A percentile compares a stretch with the other conserved stretches of the same genome.
Conservation (phyloP, 2,113 vertebrate species). For the Lontra canadensis region DNA sequence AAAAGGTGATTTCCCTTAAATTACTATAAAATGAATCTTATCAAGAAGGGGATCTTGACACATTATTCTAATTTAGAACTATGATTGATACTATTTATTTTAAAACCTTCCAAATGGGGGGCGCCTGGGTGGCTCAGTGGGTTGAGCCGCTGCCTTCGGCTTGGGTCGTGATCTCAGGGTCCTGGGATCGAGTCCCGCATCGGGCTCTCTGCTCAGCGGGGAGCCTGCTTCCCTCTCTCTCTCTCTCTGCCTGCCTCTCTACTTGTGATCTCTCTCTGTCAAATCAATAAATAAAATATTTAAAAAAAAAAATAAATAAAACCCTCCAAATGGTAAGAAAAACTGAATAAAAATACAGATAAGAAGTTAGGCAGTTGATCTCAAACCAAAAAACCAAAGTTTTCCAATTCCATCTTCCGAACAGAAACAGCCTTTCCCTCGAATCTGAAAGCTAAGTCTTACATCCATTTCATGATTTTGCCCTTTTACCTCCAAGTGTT, state of each 20-base stretch:
- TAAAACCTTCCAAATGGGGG: not conserved
- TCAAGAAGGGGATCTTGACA: not conserved
- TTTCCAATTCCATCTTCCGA: not conserved
- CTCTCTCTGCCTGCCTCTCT: too few species aligned
- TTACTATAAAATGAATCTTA: not conserved
- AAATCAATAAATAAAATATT: too few species aligned
- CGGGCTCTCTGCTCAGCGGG: too few species aligned
- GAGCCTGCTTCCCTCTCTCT: too few species aligned
- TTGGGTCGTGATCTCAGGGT: too few species aligned
- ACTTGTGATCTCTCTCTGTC: too few species aligned
- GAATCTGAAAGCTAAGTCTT: not conserved
- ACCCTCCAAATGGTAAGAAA: not conserved
- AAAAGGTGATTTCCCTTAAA: not conserved
- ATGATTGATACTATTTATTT: not conserved
- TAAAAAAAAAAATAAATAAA: too few species aligned
- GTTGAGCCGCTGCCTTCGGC: too few species aligned
- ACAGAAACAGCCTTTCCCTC: not conserved
- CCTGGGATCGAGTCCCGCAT: too few species aligned
- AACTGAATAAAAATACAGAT: not conserved
- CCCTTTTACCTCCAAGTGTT: slow-evolving; percentile 4
- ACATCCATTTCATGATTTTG: not conserved
- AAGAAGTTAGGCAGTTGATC: not conserved
- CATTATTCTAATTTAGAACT: not conserved
- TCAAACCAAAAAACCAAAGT: slow-evolving; percentile 20
- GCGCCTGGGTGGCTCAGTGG: too few species aligned